Base-by-base conservation (phyloP, 2,113 vertebrate genomes). In the Pteronura brasiliensis region DNA sequence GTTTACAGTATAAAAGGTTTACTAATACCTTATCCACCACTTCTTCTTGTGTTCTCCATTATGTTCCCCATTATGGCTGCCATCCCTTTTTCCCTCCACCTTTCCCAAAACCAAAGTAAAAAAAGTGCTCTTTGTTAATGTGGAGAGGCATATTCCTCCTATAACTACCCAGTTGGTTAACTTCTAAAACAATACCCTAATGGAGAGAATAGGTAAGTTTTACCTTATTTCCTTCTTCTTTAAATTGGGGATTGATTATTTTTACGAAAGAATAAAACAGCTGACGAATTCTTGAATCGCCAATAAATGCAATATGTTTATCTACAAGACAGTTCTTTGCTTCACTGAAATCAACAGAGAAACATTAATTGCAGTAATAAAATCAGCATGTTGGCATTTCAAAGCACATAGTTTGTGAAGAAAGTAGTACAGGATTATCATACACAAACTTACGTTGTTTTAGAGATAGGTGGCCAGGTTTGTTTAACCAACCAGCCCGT, bases 211-310 rank as follows among this genome's bases (percentile, higher is more conserved):
- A 74, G 12, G 44, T 31, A 61, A 93, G 31, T 82, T 96, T 97
- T 98, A 99, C 99, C 99, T 99, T 99, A 98, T 98, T 99, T 98
- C 99, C 99, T 97, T 99, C 99, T 98, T 99, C 99, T 98, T 98
- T 99, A 96, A 98, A 98, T 74, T 99, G 99, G 49, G 99, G 99
- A 95, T 99, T 99, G 94, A 99, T 99, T 91, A 99, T 99, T 98
- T 99, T 99, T 97, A 99, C 96, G 97, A 99, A 99, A 47, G 99
- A 99, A 98, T 99, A 99, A 98, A 99, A 99, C 6, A 99, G 98
- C 93, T 99, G 99, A 81, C 99, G 99, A 97, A 99, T 99, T 98
- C 99, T 99, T 97, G 99, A 99, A 98, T 99, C 99, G 93, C 99
- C 99, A 77, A 99, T 93, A 98, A 99, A 99, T 80, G 98, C 99